phyloP scores from a whole-genome alignment of 2,797 vertebrate genomes.

The Paramormyrops hopkinsi region DNA sequence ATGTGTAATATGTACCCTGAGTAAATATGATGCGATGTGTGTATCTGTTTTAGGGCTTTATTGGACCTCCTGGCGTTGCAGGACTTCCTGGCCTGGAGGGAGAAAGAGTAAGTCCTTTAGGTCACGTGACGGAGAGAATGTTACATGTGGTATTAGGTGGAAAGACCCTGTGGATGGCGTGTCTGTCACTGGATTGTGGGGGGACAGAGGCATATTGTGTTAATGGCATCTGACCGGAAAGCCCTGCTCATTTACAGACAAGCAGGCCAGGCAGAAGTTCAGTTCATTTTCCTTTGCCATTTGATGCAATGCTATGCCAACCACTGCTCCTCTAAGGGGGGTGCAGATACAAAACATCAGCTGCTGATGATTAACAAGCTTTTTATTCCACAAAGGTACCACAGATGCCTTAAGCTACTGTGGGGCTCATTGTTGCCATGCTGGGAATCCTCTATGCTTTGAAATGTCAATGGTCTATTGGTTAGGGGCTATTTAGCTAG shows the following conservation, averaged over 20 bases:
- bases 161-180: neutral
- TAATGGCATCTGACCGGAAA: neutral
- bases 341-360: neutral
- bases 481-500: neutral
- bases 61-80: constrained; percentile 79
- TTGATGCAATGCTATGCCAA: neutral
- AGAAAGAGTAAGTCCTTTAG: constrained; percentile 71
- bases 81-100: constrained; percentile 82
- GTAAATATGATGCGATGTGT: neutral
- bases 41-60: constrained; percentile 77
- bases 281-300: neutral
- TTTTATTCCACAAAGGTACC: neutral
- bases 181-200: neutral
- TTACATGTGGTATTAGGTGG: neutral
- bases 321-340: neutral
- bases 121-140: neutral
- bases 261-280: neutral
- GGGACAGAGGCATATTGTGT: neutral
- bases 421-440: neutral
- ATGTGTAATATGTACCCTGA: neutral
- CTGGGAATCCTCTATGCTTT: neutral
- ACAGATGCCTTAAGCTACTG: neutral
- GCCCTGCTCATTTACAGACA: neutral
- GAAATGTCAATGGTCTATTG: neutral
- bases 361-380: neutral